Percentiles rank a stretch among this genome's conserved stretches.
Conservation (phyloP, 2,888 invertebrate species). For the Amiota mariae region DNA sequence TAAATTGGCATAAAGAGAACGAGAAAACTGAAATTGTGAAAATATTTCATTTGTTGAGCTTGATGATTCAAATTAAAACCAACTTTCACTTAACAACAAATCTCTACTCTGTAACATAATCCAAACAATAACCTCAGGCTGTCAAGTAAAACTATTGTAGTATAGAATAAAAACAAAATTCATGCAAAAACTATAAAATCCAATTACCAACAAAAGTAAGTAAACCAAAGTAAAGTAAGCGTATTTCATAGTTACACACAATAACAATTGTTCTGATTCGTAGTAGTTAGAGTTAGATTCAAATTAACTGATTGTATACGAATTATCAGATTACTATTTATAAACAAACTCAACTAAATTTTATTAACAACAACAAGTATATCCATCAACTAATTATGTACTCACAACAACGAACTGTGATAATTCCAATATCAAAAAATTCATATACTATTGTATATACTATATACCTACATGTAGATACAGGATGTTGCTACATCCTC, state of each 20-base stretch:
- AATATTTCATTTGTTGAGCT: too few species aligned
- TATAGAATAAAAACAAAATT: not conserved
- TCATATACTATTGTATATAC: not conserved
- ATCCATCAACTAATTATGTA: not conserved
- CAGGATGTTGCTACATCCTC: conserved; percentile 81
- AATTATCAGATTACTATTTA: conserved; percentile 24
- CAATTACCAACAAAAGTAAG: conserved; percentile 28
- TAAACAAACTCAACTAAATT: conserved; percentile 7
- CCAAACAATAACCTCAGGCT: too few species aligned
- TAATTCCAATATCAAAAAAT: not conserved
- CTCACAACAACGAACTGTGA: not conserved
- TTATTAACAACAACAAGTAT: not conserved
- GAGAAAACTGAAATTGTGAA: too few species aligned
- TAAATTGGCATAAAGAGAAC: too few species aligned
- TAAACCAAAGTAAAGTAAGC: not conserved
- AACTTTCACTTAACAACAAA: too few species aligned
- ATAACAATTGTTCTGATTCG: too few species aligned
- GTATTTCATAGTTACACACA: not conserved
- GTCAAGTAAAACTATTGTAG: too few species aligned
- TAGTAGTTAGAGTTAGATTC: too few species aligned
- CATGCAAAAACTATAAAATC: not conserved
- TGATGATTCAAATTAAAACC: too few species aligned
- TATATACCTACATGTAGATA: conserved; percentile 71
- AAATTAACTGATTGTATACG: too few species aligned
- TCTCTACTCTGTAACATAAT: too few species aligned